phyloP scores from a whole-genome alignment of 2,888 invertebrate genomes.

The Eilema griseolum region DNA sequence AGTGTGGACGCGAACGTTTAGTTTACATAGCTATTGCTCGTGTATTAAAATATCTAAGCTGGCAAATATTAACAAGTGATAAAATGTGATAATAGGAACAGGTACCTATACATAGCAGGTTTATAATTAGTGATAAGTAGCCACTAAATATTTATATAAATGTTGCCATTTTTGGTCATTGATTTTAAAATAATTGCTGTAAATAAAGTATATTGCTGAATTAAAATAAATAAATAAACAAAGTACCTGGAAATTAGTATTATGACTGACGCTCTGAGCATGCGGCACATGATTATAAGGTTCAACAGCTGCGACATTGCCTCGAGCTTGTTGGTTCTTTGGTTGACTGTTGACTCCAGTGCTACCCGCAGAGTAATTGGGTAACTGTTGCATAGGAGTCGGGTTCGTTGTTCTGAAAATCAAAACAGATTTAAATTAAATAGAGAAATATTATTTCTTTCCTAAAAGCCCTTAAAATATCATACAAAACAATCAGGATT shows the following conservation, averaged over 20 bases:
- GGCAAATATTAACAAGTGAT: no score
- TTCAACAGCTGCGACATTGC: conserved; percentile 95
- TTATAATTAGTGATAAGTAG: neutral
- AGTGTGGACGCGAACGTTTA: neutral
- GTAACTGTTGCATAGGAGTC: conserved; percentile 81
- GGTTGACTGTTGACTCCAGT: conserved; percentile 75
- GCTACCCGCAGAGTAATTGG: conserved; percentile 75
- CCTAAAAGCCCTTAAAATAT: neutral
- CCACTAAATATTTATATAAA: no score
- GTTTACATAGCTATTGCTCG: neutral
- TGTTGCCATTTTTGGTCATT: no score
- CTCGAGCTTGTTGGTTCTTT: conserved; percentile 88
- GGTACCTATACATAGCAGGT: neutral
- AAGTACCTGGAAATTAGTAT: conserved; percentile 78
- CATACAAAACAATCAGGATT: no score
- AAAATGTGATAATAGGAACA: neutral
- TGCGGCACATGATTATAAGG: conserved; percentile 95
- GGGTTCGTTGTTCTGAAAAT: conserved; percentile 80
- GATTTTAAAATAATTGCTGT: no score
- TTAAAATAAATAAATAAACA: neutral
- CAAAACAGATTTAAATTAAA: neutral
- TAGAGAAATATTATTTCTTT: neutral
- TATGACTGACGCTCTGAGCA: conserved; percentile 83
- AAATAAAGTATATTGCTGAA: no score
- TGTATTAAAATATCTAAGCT: no score